Percentiles rank a stretch among this genome's conserved stretches.
Conservation (phyloP, 1,140 invertebrate species). For the Whitmania pigra region DNA sequence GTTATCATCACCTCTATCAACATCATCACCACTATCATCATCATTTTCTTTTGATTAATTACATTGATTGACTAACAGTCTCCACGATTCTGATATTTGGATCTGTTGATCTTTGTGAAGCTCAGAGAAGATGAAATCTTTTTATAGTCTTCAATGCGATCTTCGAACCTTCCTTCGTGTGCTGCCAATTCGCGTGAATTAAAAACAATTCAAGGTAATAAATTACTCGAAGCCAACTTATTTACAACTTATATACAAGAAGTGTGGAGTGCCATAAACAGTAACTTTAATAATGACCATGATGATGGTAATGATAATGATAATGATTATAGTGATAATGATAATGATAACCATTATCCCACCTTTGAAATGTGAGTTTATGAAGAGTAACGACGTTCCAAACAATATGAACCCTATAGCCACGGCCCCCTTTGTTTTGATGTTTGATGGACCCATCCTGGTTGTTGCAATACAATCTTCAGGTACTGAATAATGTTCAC, state of each 20-base stretch:
- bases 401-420: conserved; percentile 77
- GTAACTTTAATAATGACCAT: too few species aligned
- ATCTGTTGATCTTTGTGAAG: conserved; percentile 52
- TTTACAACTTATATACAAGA: too few species aligned
- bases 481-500: conserved; percentile 47
- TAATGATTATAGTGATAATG: too few species aligned
- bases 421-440: conserved; percentile 81
- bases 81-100: conserved; percentile 18
- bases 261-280: too few species aligned
- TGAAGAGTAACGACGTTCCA: conserved; percentile 80
- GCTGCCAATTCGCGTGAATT: conserved; percentile 30
- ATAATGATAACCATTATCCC: too few species aligned
- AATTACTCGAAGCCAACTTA: too few species aligned
- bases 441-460: conserved; percentile 59
- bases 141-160: conserved; percentile 70
- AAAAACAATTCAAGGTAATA: background rate
- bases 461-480: conserved; percentile 73
- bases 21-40: too few species aligned
- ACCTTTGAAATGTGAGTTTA: conserved; percentile 80
- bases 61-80: conserved; percentile 10
- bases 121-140: conserved; percentile 71
- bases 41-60: too few species aligned
- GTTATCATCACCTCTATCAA: too few species aligned
- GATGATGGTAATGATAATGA: too few species aligned
- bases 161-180: conserved; percentile 50